Evolutionary conservation across 2,113 vertebrate genomes (phyloP).

Genomic region (Regulus satrapa): DNA sequence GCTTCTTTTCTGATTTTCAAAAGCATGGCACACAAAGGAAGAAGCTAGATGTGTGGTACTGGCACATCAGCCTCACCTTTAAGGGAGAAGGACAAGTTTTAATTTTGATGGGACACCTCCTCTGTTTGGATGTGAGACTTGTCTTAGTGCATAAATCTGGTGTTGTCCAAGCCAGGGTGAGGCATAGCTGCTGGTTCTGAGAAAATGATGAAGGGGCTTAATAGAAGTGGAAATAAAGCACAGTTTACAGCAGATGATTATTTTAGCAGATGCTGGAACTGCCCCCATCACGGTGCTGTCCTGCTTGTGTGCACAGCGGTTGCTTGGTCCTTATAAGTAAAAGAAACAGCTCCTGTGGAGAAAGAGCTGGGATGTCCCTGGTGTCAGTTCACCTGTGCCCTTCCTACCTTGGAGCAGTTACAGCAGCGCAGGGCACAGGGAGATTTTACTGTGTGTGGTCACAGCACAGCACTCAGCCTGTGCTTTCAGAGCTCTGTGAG

Average conservation of each 20-base stretch:
- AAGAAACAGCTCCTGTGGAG: not conserved
- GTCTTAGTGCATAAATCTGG: not conserved
- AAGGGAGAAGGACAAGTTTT: not conserved
- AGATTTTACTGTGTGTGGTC: not conserved
- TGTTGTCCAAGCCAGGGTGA: not conserved
- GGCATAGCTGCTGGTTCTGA: not conserved
- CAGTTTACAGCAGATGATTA: not conserved
- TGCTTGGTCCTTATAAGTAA: not conserved
- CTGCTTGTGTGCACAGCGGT: not conserved
- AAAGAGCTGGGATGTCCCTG: not conserved
- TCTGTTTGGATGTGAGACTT: not conserved
- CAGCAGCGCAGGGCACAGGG: accelerated
- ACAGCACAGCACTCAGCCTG: not conserved
- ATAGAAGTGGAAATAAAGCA: not conserved
- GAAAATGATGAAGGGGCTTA: not conserved
- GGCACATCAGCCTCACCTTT: not conserved
- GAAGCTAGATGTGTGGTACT: not conserved
- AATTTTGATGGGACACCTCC: not conserved
- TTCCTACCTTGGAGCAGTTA: not conserved
- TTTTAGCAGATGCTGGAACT: not conserved
- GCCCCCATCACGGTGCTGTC: not conserved
- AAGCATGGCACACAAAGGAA: not conserved
- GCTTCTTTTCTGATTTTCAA: not conserved
- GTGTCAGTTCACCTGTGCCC: not conserved
- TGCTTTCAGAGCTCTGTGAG: not conserved